phyloP scores from a whole-genome alignment of 2,888 invertebrate species.

The Mamestra brassicae region DNA sequence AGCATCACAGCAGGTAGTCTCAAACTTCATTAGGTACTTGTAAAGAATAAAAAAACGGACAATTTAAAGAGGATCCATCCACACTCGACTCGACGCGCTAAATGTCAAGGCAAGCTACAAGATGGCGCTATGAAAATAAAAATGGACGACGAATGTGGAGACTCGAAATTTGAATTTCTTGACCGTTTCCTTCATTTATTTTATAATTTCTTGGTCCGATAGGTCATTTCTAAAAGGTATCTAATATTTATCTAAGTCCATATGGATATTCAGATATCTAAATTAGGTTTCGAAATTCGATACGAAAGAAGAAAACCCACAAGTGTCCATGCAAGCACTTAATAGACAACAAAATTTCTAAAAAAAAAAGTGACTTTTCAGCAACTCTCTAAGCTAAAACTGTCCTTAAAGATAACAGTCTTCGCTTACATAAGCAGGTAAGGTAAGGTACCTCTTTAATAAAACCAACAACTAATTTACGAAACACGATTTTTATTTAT shows the following conservation, averaged over 20 bases:
- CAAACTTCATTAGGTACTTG: conserved; percentile 24
- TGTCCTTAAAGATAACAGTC: background rate
- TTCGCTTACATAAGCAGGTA: conserved; percentile 5
- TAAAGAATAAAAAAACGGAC: conserved; percentile 12
- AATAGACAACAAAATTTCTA: background rate
- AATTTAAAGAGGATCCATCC: conserved; percentile 72
- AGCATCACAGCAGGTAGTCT: conserved; percentile 13
- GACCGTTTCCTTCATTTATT: conserved; percentile 29
- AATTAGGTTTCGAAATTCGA: background rate
- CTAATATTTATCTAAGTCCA: too few relatives aligned
- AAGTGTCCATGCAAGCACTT: background rate
- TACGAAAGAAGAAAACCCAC: background rate
- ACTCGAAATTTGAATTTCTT: conserved; percentile 41
- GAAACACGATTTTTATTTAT: conserved; percentile 50
- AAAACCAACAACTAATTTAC: conserved; percentile 49
- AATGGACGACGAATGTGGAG: conserved; percentile 67
- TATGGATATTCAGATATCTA: too few relatives aligned
- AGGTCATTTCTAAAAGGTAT: too few relatives aligned
- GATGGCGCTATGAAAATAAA: conserved; percentile 77
- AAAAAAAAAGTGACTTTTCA: background rate
- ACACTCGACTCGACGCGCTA: conserved; percentile 71
- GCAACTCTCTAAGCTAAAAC: background rate
- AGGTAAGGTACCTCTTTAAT: conserved; percentile 7
- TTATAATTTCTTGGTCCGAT: background rate
- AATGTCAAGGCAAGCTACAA: conserved; percentile 86